phyloP scores from a whole-genome alignment of 2,888 invertebrate genomes.

The Drosophila kuntzei region DNA sequence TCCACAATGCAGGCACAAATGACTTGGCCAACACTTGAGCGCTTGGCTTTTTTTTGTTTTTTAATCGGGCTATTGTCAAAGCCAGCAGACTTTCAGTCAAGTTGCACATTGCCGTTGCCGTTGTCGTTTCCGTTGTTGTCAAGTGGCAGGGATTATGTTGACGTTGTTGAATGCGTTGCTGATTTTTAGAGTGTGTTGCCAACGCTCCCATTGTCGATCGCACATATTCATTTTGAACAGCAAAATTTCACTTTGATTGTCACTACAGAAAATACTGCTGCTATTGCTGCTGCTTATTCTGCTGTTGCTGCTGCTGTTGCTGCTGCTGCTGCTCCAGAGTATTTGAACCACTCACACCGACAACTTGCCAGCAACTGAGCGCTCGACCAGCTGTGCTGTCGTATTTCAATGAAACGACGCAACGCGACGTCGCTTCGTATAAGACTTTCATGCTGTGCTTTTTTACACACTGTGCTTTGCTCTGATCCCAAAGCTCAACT shows the following conservation, averaged over 20 bases:
- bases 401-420: conserved; percentile 84
- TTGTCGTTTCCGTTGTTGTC: conserved; percentile 48
- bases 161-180: conserved; percentile 77
- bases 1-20: conserved; percentile 74
- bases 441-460: conserved; percentile 59
- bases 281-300: conserved; percentile 17
- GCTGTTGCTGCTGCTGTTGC: conserved; percentile 16
- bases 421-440: conserved; percentile 53
- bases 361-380: conserved; percentile 85
- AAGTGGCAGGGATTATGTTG: conserved; percentile 70
- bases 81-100: conserved; percentile 33
- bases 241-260: conserved; percentile 61
- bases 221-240: conserved; percentile 54
- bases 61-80: conserved; percentile 72
- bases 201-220: conserved; percentile 26
- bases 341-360: conserved; percentile 82
- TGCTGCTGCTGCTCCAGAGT: conserved; percentile 27
- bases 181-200: conserved; percentile 58
- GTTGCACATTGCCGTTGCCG: conserved; percentile 4
- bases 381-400: conserved; percentile 83
- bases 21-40: conserved; percentile 74
- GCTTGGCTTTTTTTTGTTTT: conserved; percentile 30
- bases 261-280: conserved; percentile 33
- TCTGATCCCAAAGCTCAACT: conserved; percentile 55
- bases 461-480: conserved; percentile 10